Conservation (phyloP, 2,113 vertebrate species). For the Hystrix brachyura region DNA sequence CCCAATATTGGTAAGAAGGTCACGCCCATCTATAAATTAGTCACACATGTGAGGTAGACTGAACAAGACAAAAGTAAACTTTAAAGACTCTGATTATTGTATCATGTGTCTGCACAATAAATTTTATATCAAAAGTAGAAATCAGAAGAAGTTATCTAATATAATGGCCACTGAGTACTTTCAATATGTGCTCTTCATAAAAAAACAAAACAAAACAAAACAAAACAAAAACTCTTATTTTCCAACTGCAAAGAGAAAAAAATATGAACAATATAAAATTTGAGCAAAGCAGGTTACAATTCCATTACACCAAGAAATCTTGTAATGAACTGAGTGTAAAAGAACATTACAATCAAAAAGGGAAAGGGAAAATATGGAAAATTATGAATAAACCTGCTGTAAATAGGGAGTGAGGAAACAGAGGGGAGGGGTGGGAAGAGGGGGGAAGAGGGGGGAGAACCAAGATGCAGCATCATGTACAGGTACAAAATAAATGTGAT, state of each 20-base stretch:
- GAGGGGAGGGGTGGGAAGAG: too few relatives aligned
- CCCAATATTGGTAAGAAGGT: not conserved
- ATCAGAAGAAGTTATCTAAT: not conserved
- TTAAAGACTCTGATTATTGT: not conserved
- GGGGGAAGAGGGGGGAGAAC: too few relatives aligned
- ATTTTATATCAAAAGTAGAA: not conserved
- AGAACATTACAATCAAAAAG: not conserved
- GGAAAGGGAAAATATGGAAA: too few relatives aligned
- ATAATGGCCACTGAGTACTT: not conserved
- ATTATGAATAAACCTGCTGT: too few relatives aligned
- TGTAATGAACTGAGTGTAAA: not conserved
- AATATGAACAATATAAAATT: not conserved
- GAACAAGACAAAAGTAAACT: not conserved
- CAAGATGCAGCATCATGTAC: too few relatives aligned
- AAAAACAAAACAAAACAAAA: too few relatives aligned
- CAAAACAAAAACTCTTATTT: not conserved
- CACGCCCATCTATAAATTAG: not conserved
- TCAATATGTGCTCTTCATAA: not conserved
- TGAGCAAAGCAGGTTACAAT: not conserved
- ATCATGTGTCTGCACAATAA: not conserved
- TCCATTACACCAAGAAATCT: not conserved
- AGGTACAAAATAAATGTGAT: too few relatives aligned
- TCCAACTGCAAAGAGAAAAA: not conserved
- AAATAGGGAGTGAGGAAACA: too few relatives aligned
- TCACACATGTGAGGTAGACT: not conserved